Conservation (phyloP, 2,113 vertebrate genomes). For the Xiphophorus hellerii region DNA sequence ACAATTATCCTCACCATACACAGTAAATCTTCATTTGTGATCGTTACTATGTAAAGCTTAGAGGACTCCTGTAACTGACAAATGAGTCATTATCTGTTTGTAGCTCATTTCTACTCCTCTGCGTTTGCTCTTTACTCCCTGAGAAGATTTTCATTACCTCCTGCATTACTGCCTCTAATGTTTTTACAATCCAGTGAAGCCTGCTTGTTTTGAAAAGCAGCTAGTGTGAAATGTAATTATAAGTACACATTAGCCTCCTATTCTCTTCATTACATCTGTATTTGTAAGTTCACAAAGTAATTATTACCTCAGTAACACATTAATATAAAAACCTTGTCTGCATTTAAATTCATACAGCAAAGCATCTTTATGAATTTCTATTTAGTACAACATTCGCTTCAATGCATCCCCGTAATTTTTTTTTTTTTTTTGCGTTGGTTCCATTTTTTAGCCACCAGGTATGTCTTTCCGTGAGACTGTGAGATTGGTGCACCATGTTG, state of each 20-base stretch:
- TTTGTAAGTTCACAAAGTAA: not conserved
- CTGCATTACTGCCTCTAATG: not conserved
- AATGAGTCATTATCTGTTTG: not conserved
- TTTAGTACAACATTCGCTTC: not conserved
- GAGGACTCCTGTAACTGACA: not conserved
- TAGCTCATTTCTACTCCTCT: not conserved
- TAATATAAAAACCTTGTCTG: not conserved
- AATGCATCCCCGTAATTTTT: not conserved
- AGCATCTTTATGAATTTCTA: not conserved
- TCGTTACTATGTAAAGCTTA: not conserved
- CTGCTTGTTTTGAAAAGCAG: not conserved
- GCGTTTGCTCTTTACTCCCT: not conserved
- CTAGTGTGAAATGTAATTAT: not conserved
- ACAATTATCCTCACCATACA: not conserved
- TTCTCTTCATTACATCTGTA: not conserved
- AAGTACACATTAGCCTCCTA: not conserved
- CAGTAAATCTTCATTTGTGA: not conserved
- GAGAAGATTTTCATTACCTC: not conserved
- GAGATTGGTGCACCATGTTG: not conserved
- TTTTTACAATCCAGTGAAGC: not conserved
- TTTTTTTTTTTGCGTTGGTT: not conserved
- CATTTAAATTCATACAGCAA: not conserved
- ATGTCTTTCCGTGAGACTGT: not conserved
- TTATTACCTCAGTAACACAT: not conserved
- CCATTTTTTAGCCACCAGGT: not conserved